Evolutionary conservation across 2,113 vertebrate species (phyloP).

Genomic region (Phrynocephalus versicolor): DNA sequence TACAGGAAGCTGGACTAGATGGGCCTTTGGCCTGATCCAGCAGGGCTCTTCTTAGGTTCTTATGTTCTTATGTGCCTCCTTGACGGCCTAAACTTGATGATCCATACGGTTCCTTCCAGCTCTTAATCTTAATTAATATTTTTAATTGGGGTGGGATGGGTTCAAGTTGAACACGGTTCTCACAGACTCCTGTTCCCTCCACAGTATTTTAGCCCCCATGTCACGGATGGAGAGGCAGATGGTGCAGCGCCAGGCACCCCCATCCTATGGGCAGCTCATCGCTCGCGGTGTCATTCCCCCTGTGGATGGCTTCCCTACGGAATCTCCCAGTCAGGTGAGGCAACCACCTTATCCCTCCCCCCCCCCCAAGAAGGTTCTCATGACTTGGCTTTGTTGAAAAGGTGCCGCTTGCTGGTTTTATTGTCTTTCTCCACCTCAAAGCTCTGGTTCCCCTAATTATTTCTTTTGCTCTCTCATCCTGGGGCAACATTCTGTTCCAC

Average conservation of each 20-base stretch:
- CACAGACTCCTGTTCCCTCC: not conserved
- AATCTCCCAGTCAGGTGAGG: conserved; percentile 86
- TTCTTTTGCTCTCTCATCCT: not conserved
- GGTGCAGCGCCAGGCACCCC: conserved; percentile 89
- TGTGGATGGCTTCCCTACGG: conserved; percentile 90
- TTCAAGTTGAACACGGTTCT: not conserved
- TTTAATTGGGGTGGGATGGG: too few relatives aligned
- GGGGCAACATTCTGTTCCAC: not conserved
- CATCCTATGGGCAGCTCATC: conserved; percentile 91
- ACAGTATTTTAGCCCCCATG: conserved; percentile 87
- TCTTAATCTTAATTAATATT: too few relatives aligned
- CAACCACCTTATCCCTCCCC: not conserved
- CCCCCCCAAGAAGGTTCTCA: not conserved
- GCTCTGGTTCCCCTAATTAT: not conserved
- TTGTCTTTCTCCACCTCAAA: too few relatives aligned
- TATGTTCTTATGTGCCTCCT: too few relatives aligned
- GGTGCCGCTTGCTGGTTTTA: too few relatives aligned
- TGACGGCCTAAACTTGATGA: too few relatives aligned
- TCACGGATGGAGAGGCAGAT: conserved; percentile 86
- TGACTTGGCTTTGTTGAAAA: not conserved
- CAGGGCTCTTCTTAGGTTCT: too few relatives aligned
- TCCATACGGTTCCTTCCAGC: too few relatives aligned
- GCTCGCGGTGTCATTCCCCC: conserved; percentile 90
- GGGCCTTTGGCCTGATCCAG: too few relatives aligned
- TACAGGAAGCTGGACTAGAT: too few relatives aligned